Evolutionary conservation across 1,140 invertebrate species (phyloP), one percentile per base, ranked within the genome.

Genomic region (Aphelinus atriplicis): DNA sequence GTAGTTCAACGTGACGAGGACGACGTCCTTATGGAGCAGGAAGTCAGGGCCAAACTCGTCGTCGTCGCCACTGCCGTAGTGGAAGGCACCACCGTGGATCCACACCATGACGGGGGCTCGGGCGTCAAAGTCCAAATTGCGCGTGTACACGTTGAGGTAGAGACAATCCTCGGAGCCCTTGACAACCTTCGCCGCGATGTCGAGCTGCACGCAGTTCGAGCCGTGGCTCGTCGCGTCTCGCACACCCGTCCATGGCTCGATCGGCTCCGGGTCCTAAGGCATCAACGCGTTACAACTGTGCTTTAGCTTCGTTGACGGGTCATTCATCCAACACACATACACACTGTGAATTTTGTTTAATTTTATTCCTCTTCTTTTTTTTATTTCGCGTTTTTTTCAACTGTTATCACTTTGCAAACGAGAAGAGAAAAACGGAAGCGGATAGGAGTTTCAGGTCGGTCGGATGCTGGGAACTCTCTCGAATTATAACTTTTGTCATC

Each of bases 101-200:
- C 86, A 90, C 0, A 90, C 82, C 85, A 90, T 90, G 3, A 89
- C 87, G 0, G 89, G 82, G 5, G 70, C 77, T 56, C 76, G 78
- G 7, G 4, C 46, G 2, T 7, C 1, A 2, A 26, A 5, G n/a
- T 77, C 75, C 61, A 84, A 78, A 46, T 75, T 48, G 71, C 92
- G 91, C 26, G 94, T 92, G 81, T 93, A 95, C 2, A 97, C 91
- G 82, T 96, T 96, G 9, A 97, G 85, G 81, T 93, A 93, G 5
- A 97, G 89, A 81, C 95, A 97, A 82, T 97, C 95, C 88, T 94
- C 93, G 65, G 73, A 72, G 0, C 85, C 85, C 0, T 64, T 0
- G 3, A 82, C 5, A 57, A 68, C 2, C 0, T 56, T 65, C 0
- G 63, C 77, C 0, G 80, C 7, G 1, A 71, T 45, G 48, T 80